A percentile compares a stretch with the other conserved stretches of the same genome.
Evolutionary conservation across 2,113 vertebrate genomes (phyloP).

Genomic region (Deroptyus accipitrinus): DNA sequence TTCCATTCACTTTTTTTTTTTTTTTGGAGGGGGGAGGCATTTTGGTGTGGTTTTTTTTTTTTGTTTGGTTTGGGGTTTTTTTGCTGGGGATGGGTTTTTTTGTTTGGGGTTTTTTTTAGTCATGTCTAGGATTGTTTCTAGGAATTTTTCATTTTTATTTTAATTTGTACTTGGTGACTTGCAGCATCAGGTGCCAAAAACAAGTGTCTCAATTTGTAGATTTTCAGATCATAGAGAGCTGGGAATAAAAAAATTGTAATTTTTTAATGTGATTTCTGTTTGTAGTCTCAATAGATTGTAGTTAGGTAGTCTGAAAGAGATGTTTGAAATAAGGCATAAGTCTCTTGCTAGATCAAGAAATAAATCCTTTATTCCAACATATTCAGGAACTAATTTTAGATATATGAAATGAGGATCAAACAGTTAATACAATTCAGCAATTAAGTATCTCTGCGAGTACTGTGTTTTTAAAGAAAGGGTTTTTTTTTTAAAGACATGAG

Average conservation of each 20-base stretch:
- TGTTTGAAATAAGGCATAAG: not conserved
- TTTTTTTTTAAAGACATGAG: not conserved
- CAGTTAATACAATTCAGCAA: not conserved
- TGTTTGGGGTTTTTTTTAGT: not conserved
- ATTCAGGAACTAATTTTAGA: not conserved
- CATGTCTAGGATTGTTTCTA: not conserved
- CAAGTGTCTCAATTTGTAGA: not conserved
- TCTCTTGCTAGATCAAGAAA: not conserved
- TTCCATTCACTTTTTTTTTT: not conserved
- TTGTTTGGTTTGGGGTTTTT: not conserved
- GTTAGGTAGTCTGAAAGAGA: not conserved
- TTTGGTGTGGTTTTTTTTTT: not conserved
- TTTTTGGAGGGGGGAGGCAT: not conserved
- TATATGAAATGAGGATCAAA: not conserved
- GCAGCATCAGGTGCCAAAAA: not conserved
- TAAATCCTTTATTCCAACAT: not conserved
- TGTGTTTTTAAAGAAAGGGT: not conserved
- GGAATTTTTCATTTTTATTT: not conserved
- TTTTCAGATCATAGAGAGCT: not conserved
- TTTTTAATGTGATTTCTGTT: not conserved
- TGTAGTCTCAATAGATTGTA: not conserved
- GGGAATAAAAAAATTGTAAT: not conserved
- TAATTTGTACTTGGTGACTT: not conserved
- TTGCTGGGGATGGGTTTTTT: not conserved
- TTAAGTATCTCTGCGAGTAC: not conserved